Percentiles rank a stretch among this genome's conserved stretches.
These are phyloP conservation scores for Edolisoma coerulescens DNA, from an alignment of 2,113 vertebrate species.

Conservation along the genomic window DNA sequence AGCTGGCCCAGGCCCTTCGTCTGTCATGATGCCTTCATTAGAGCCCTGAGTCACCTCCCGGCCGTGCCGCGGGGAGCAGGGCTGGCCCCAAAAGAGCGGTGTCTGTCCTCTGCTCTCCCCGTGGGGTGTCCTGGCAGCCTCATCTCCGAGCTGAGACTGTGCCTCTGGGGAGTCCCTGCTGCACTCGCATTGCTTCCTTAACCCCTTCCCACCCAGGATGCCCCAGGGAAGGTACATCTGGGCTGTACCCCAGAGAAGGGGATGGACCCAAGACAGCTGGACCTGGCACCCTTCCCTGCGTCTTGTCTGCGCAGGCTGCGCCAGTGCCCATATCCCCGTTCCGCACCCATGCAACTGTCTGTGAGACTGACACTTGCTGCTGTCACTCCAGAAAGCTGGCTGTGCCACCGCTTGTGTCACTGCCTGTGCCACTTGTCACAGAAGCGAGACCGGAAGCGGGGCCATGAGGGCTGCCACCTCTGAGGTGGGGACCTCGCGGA, in stretches of 20 bases:
- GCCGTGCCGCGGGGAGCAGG: background rate
- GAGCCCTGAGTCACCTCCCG: background rate
- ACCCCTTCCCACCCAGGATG: background rate
- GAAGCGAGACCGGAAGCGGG: fast-evolving
- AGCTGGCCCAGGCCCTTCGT: background rate
- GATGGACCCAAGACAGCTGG: background rate
- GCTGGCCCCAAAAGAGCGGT: background rate
- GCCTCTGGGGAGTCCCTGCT: background rate
- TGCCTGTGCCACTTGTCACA: background rate
- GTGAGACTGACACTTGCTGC: background rate
- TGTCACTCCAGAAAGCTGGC: background rate
- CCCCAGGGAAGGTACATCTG: background rate
- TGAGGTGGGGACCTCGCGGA: background rate
- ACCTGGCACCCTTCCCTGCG: background rate
- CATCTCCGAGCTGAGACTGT: background rate
- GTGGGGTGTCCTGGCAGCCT: background rate
- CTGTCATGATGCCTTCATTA: background rate
- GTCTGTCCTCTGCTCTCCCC: background rate
- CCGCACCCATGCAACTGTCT: background rate
- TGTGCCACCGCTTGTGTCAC: background rate
- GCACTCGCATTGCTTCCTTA: background rate
- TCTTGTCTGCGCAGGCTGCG: background rate
- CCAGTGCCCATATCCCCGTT: fast-evolving
- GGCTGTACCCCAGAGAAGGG: fast-evolving
- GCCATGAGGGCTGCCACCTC: background rate